Conservation (phyloP, 2,797 vertebrate genomes). For the Brotula barbata region DNA sequence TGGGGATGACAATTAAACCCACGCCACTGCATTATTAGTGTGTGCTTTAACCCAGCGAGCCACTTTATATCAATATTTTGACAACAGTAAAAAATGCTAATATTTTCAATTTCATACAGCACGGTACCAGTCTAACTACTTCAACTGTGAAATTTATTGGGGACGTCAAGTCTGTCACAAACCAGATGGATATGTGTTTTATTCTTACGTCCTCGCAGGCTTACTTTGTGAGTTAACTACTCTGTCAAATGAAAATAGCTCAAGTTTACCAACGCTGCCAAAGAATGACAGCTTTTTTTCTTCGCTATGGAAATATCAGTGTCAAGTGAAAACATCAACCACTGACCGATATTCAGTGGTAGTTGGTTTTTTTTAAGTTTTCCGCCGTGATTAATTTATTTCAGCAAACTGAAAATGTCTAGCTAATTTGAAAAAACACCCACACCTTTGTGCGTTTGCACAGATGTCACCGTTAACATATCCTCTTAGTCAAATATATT, state of each 20-base stretch:
- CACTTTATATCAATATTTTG: too few species aligned
- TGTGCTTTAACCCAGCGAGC: too few species aligned
- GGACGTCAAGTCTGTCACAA: background rate
- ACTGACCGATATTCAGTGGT: too few species aligned
- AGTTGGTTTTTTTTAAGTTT: background rate
- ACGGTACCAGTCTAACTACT: too few species aligned
- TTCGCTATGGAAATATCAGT: background rate
- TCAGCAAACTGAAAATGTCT: slow-evolving; percentile 40
- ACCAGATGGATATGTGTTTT: background rate
- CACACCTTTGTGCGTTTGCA: slow-evolving; percentile 46
- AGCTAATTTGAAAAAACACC: slow-evolving; percentile 58
- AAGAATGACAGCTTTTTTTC: slow-evolving; percentile 1
- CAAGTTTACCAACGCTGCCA: background rate
- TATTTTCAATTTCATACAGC: too few species aligned
- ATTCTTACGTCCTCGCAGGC: background rate
- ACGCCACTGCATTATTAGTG: too few species aligned
- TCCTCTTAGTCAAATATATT: slow-evolving; percentile 7
- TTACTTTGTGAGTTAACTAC: background rate
- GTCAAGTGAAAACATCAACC: slow-evolving; percentile 10
- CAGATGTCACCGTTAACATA: slow-evolving; percentile 47
- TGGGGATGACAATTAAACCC: too few species aligned
- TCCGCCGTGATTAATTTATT: slow-evolving; percentile 29
- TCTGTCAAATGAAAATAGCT: background rate
- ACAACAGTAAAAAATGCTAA: too few species aligned
- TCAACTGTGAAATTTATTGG: too few species aligned